Evolutionary conservation across 2,797 vertebrate genomes (phyloP).

Genomic region (Cryptoprocta ferox): DNA sequence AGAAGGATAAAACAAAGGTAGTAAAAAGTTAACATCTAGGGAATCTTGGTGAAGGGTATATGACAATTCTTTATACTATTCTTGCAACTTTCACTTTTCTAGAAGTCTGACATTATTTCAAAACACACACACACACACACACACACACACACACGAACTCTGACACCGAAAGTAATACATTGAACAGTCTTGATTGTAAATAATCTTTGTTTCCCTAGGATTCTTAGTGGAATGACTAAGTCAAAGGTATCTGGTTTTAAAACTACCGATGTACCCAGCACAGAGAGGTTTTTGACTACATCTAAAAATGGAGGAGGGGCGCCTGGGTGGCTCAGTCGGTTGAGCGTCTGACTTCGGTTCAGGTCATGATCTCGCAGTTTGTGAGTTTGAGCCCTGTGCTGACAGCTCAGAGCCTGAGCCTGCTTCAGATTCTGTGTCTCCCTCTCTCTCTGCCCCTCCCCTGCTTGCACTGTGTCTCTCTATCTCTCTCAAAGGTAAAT

Average conservation of each 20-base stretch:
- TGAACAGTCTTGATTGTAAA: constrained; percentile 7
- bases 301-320: not conserved
- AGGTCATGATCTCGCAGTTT: too few relatives aligned
- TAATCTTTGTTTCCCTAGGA: constrained; percentile 4
- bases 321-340: too few relatives aligned
- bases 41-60: not conserved
- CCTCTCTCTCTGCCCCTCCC: too few relatives aligned
- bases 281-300: not conserved
- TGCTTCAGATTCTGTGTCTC: too few relatives aligned
- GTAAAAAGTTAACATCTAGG: not conserved
- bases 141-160: not conserved
- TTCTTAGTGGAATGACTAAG: too few relatives aligned
- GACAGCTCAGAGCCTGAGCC: too few relatives aligned
- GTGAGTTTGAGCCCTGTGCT: too few relatives aligned
- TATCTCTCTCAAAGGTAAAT: too few relatives aligned
- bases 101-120: not conserved
- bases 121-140: not conserved
- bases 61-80: not conserved
- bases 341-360: too few relatives aligned
- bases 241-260: too few relatives aligned
- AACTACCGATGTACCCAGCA: not conserved
- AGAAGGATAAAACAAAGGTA: not conserved
- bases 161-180: not conserved
- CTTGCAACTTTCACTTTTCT: constrained; percentile 9
- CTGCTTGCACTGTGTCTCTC: too few relatives aligned